Conservation (phyloP, 2,113 vertebrate species). For the Channa maculata region DNA sequence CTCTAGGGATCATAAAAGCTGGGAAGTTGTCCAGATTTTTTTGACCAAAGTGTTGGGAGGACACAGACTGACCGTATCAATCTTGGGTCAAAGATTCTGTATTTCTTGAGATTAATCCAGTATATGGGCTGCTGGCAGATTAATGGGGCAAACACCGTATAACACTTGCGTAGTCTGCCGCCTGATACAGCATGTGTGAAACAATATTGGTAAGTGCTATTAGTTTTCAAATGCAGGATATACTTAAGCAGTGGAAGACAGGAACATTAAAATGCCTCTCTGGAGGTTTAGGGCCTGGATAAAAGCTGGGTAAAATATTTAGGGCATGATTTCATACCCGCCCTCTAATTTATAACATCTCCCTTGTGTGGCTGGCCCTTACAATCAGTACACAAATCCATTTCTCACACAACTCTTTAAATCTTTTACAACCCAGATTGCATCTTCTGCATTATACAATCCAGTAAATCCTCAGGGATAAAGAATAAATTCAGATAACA, state of each 20-base stretch:
- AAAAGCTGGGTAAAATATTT: constrained; percentile 22
- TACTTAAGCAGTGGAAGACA: constrained; percentile 2
- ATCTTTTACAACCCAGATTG: constrained; percentile 12
- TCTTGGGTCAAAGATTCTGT: background rate
- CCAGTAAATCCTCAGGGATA: constrained; percentile 8
- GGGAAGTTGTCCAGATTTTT: no score
- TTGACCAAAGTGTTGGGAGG: no score
- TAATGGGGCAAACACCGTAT: background rate
- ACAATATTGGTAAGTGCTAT: constrained; percentile 7
- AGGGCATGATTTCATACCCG: constrained; percentile 12
- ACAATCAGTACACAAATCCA: constrained; percentile 22
- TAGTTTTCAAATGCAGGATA: constrained; percentile 1
- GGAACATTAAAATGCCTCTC: constrained; percentile 6
- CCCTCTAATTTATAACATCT: constrained; percentile 22
- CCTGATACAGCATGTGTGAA: background rate
- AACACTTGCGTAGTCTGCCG: background rate
- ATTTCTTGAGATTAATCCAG: background rate
- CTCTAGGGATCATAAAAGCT: no score
- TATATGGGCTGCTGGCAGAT: background rate
- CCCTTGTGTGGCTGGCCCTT: background rate
- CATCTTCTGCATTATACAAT: background rate
- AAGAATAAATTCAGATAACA: constrained; percentile 1
- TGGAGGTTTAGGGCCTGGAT: background rate
- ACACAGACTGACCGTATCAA: background rate
- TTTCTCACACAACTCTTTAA: constrained; percentile 34